Evolutionary conservation across 2,888 invertebrate genomes (phyloP).

Genomic region (Sinodicranocentrus sp.): DNA sequence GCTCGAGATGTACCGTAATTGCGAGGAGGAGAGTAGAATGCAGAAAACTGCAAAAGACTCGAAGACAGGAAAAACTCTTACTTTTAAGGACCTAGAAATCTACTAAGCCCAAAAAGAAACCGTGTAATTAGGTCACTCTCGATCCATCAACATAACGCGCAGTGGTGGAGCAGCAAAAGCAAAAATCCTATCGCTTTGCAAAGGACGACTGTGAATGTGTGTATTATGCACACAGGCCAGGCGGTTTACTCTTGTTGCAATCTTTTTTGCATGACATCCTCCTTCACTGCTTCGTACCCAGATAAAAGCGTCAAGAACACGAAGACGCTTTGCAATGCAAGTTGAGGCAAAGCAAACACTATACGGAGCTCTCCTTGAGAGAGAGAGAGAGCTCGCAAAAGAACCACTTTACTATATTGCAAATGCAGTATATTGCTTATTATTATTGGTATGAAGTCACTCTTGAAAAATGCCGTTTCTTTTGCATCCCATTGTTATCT

Average conservation of each 20-base stretch:
- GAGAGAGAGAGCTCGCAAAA: too few relatives aligned
- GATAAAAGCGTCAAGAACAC: too few relatives aligned
- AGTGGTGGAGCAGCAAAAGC: not conserved
- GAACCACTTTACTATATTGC: not conserved
- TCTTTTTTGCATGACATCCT: constrained; percentile 27
- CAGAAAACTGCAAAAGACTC: constrained; percentile 1
- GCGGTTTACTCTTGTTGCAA: constrained; percentile 4
- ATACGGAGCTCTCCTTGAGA: too few relatives aligned
- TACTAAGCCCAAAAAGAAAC: constrained; percentile 73
- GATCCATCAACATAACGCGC: constrained; percentile 44
- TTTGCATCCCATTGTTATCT: too few relatives aligned
- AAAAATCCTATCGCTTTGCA: not conserved
- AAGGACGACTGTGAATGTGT: not conserved
- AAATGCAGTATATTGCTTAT: not conserved
- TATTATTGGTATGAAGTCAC: not conserved
- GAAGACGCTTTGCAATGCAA: not conserved
- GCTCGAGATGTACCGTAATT: too few relatives aligned
- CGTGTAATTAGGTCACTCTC: constrained; percentile 74
- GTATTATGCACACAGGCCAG: not conserved
- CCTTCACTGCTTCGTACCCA: too few relatives aligned
- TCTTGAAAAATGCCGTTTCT: too few relatives aligned
- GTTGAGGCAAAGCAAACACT: not conserved
- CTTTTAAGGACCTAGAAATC: constrained; percentile 73
- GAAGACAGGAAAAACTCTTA: constrained; percentile 67
- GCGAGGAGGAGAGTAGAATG: too few relatives aligned